These are phyloP conservation scores for Corythucha ciliata DNA, from an alignment of 2,888 invertebrate species.

Conservation along the genomic window DNA sequence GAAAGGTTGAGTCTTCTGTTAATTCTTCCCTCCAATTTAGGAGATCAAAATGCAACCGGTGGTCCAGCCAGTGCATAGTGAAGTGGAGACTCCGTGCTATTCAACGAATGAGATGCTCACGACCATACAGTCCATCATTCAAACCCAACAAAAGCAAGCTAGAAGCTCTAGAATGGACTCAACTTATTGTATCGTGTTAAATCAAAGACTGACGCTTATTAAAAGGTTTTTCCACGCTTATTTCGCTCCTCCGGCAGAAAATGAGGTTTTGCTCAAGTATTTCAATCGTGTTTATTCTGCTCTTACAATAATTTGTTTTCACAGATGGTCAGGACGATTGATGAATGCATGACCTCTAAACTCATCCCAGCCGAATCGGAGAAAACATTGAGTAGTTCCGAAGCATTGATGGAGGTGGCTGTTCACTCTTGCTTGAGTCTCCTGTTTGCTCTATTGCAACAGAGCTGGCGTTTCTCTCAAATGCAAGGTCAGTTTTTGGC, in stretches of 20 bases:
- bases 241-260: too few species aligned
- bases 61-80: slow-evolving; percentile 21
- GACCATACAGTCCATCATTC: slow-evolving; percentile 46
- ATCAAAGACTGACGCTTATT: slow-evolving; percentile 48
- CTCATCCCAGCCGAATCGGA: too few species aligned
- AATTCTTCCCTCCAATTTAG: slow-evolving; percentile 26
- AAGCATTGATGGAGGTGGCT: slow-evolving; percentile 52
- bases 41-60: slow-evolving; percentile 30
- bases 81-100: slow-evolving; percentile 40
- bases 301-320: too few species aligned
- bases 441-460: slow-evolving; percentile 49
- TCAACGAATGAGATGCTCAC: slow-evolving; percentile 45
- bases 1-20: too few species aligned
- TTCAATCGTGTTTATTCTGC: too few species aligned
- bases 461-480: slow-evolving; percentile 49
- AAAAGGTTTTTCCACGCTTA: slow-evolving; percentile 51
- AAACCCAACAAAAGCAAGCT: slow-evolving; percentile 48
- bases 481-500: slow-evolving; percentile 39
- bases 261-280: too few species aligned
- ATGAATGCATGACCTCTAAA: too few species aligned
- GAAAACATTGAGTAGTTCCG: slow-evolving; percentile 44
- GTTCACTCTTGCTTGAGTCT: slow-evolving; percentile 52
- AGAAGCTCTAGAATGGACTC: slow-evolving; percentile 49
- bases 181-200: slow-evolving; percentile 48
- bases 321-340: too few species aligned